Conservation (phyloP, 2,797 vertebrate species). For the Meda fulgida region DNA sequence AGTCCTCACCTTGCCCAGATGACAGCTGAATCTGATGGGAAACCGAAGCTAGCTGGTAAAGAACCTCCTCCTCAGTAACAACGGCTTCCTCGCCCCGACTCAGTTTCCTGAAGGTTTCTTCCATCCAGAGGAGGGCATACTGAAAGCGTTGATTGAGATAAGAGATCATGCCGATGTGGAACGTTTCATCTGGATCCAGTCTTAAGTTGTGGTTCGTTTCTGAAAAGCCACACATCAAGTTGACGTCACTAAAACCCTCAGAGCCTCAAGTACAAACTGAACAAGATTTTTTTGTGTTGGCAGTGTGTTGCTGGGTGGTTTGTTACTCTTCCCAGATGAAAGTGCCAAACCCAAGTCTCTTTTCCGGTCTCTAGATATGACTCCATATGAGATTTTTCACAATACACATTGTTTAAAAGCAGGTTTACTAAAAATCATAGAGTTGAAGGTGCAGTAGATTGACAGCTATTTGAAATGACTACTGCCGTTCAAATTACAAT, state of each 20-base stretch:
- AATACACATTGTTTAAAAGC: background rate
- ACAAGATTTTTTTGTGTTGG: background rate
- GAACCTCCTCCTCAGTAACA: constrained; percentile 73
- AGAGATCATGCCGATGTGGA: constrained; percentile 56
- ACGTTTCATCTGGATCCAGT: constrained; percentile 60
- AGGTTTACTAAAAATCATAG: too few species aligned
- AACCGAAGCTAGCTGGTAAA: constrained; percentile 80
- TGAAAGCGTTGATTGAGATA: constrained; percentile 37
- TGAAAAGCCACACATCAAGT: background rate
- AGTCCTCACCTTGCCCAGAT: constrained; percentile 71
- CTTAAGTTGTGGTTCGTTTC: background rate
- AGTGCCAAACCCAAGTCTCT: background rate
- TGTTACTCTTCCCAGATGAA: background rate
- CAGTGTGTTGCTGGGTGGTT: too few species aligned
- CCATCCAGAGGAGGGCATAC: constrained; percentile 54
- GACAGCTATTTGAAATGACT: too few species aligned
- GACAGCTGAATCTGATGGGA: constrained; percentile 79
- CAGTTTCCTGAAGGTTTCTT: constrained; percentile 57
- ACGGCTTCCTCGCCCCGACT: constrained; percentile 74
- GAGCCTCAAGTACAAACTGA: background rate
- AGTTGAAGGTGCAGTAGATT: too few species aligned
- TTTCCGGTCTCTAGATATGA: background rate
- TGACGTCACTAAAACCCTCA: background rate
- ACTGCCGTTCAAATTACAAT: too few species aligned
- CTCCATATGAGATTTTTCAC: background rate